Base-by-base conservation (phyloP, 2,888 invertebrate species). In the Conistra vaccinii region DNA sequence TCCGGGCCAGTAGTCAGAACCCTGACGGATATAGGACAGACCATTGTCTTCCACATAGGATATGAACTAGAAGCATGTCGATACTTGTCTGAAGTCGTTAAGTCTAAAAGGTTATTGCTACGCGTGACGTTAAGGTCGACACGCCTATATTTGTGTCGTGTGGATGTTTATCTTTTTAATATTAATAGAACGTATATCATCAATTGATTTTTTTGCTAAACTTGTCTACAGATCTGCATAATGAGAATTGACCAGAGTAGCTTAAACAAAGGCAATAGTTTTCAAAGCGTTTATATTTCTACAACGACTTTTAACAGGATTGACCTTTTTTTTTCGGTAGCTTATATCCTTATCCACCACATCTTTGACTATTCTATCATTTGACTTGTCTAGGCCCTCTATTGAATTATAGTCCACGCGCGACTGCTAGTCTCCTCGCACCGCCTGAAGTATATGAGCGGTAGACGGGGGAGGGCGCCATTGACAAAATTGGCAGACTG, bases 11-110 rank as follows among this genome's bases (percentile, higher is more conserved):
- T 76, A 62, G 20, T 60, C 14, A 77, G 26, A 17, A 12, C 45
- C 20, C 26, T 51, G 72, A 69, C 77, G 77, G 58, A 80, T 77
- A 72, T 60, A 77, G 78, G 57, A 39, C 68, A 80, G 63, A 45
- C 69, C 29, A 81, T 80, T 81, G 81, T 80, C 35, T 69, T 35
- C 74, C 45, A 39, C 62, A 12, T 73, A 67, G 66, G 73, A 67
- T 45, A 42, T 60, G 67, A 51, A 65, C 61, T 66, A 55, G 45
- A 55, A 81, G 57, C 83, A 42, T 45, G 80, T 80, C 72, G 78
- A 82, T 82, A 57, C 78, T 77, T 77, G 82, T 82, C 83, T 65
- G 63, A 42, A 63, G 55, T 60, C 80, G 68, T 80, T 72, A 80
- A 72, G 68, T 72, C 72, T 66, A 65, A 69, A 66, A 80, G 78